A percentile compares a stretch with the other conserved stretches of the same genome.
Evolutionary conservation across 1,140 invertebrate species (phyloP).

Genomic region (Micrasema minimum): DNA sequence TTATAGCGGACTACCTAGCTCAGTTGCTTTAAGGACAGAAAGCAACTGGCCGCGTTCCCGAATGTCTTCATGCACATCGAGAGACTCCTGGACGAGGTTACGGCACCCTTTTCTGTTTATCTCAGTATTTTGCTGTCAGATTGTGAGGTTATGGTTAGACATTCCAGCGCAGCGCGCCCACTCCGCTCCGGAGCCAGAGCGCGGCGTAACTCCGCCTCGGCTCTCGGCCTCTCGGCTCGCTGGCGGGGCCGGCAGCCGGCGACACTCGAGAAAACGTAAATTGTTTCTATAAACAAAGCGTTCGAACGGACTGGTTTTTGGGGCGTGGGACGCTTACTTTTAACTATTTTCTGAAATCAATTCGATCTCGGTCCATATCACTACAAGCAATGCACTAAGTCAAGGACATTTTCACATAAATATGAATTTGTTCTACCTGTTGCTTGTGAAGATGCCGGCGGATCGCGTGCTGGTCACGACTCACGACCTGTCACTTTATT

Average conservation of each 20-base stretch:
- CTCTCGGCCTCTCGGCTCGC: constrained; percentile 7
- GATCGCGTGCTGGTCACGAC: background rate
- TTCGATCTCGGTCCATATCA: constrained; percentile 36
- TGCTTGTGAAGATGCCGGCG: background rate
- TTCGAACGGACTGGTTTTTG: constrained; percentile 37
- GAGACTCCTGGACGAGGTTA: constrained; percentile 99
- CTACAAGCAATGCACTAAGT: constrained; percentile 27
- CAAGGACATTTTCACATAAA: too few relatives aligned
- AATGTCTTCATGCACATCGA: constrained; percentile 99
- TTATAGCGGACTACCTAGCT: constrained; percentile 99
- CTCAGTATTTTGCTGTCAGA: background rate
- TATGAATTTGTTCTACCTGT: background rate
- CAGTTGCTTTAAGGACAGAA: constrained; percentile 99
- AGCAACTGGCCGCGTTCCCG: constrained; percentile 98
- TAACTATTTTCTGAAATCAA: constrained; percentile 30
- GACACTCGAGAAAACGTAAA: constrained; percentile 57
- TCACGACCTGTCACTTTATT: too few relatives aligned
- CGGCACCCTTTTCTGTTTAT: constrained; percentile 58
- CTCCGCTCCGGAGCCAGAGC: too few relatives aligned
- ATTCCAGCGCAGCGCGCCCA: constrained; percentile 40
- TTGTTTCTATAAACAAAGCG: constrained; percentile 42
- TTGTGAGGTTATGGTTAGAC: constrained; percentile 36
- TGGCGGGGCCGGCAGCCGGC: constrained; percentile 15
- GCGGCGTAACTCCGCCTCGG: constrained; percentile 13
- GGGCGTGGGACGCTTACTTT: constrained; percentile 43